Evolutionary conservation across 2,888 invertebrate species (phyloP).

Genomic region (Campaea margaritaria): DNA sequence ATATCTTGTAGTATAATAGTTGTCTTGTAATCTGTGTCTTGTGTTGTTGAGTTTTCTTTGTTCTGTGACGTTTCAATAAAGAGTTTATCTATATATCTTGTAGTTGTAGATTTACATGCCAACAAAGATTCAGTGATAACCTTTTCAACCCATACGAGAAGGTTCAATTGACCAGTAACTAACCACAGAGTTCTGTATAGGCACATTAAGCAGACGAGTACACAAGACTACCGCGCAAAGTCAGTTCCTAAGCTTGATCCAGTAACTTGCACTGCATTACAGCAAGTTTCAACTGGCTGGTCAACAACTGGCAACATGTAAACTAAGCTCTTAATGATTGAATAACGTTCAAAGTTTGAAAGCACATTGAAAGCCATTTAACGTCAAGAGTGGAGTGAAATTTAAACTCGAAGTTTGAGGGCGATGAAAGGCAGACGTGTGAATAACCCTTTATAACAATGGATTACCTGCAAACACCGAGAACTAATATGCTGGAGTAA

Average conservation of each 20-base stretch:
- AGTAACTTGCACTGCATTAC: neutral
- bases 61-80: too few relatives aligned
- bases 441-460: constrained; percentile 38
- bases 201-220: too few relatives aligned
- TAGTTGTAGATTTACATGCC: too few relatives aligned
- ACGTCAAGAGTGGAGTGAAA: constrained; percentile 33
- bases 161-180: too few relatives aligned
- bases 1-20: too few relatives aligned
- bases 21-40: too few relatives aligned
- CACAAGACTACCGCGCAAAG: too few relatives aligned
- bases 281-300: neutral
- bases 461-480: constrained; percentile 26
- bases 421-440: constrained; percentile 40
- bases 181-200: too few relatives aligned
- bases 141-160: too few relatives aligned
- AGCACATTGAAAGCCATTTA: constrained; percentile 40
- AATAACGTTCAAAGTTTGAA: constrained; percentile 39
- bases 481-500: constrained; percentile 20
- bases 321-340: constrained; percentile 31
- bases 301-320: constrained; percentile 9
- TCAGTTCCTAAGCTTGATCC: neutral
- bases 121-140: too few relatives aligned
- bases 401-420: constrained; percentile 38
- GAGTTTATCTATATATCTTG: too few relatives aligned
- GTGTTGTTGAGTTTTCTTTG: too few relatives aligned